A percentile compares a stretch with the other conserved stretches of the same genome.
Evolutionary conservation across 1,140 invertebrate genomes (phyloP).

Genomic region (Drosophila dunni): DNA sequence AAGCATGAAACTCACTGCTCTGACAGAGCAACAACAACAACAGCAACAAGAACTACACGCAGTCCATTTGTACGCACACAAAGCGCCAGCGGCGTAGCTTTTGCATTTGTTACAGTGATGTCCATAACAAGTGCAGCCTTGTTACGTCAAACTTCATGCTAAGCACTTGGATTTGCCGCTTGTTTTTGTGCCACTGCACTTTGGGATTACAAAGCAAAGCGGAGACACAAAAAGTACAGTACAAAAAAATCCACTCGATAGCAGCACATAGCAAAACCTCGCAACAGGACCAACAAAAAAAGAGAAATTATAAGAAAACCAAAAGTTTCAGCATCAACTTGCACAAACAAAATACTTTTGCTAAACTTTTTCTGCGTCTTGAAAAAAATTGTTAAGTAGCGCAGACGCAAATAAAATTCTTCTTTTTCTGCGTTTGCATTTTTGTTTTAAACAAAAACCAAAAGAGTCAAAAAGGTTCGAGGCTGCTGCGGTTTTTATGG

Average conservation of each 20-base stretch:
- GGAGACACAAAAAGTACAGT: constrained; percentile 7
- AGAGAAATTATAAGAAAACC: constrained; percentile 19
- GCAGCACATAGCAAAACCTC: constrained; percentile 6
- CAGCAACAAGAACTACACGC: constrained; percentile 3
- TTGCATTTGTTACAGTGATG: constrained; percentile 54
- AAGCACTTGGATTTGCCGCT: constrained; percentile 32
- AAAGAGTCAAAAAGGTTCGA: constrained; percentile 27
- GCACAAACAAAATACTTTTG: constrained; percentile 62
- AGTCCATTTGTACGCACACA: constrained; percentile 10
- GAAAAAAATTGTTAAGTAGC: constrained; percentile 58
- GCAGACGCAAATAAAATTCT: constrained; percentile 53
- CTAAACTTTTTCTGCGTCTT: constrained; percentile 55
- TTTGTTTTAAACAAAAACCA: constrained; percentile 1
- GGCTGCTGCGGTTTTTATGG: constrained; percentile 66
- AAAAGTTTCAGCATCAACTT: constrained; percentile 48
- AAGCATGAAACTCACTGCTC: constrained; percentile 42
- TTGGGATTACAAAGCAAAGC: constrained; percentile 37
- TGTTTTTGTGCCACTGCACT: constrained; percentile 52
- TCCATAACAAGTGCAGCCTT: constrained; percentile 63
- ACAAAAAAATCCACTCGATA: constrained; percentile 53
- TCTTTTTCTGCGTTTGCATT: constrained; percentile 5
- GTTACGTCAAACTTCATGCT: constrained; percentile 61
- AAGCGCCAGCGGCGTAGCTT: constrained; percentile 28
- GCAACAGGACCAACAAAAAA: constrained; percentile 4
- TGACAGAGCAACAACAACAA: too few species aligned